Evolutionary conservation across 2,888 invertebrate genomes (phyloP), one percentile per base, ranked within the genome.

Genomic region (Liopterus haemorrhoidalis): DNA sequence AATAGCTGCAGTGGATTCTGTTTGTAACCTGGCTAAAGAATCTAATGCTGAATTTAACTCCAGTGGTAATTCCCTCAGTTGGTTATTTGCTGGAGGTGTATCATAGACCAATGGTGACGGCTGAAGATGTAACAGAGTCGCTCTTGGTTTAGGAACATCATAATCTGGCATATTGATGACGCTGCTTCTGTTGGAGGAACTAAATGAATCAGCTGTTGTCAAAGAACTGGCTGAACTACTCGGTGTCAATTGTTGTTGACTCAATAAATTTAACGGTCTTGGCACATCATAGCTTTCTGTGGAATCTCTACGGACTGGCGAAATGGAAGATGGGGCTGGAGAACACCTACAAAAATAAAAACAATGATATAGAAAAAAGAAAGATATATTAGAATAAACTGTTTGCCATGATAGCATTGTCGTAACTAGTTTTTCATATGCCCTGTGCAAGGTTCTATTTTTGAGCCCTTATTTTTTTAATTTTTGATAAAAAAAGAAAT

Each of bases 1-100:
- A 49, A 89, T 85, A 24, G 91, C 83, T 41, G 81, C 79, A 19
- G 87, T 85, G 1, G 90, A 85, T 67, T 93, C 91, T 47, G 74
- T 76, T 64, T 87, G 84, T 52, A 85, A 68, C 59, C 81, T 81
- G 53, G 82, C 81, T 53, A 88, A 69, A 41, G 80, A 78, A 56
- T 88, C 85, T 55, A 87, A 69, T 0, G 88, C 88, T 20, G 86
- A 82, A 56, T 78, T 78, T 51, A 85, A 70, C 60, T 86, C 85
- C 53, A 88, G 63, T 1, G 85, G 84, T 49, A 89, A 69, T 59
- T 82, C 81, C 66, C 79, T 80, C 6, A 66, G 59, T 33, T 60
- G 57, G 19, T 64, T 63, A 41, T 57, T 58, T 2, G 66, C 55
- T 20, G 75, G 66, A 2, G 81, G 79, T 37, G 80, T 75, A 58